Base-by-base conservation (phyloP, 2,113 vertebrate genomes). In the Proterorhinus semilunaris region DNA sequence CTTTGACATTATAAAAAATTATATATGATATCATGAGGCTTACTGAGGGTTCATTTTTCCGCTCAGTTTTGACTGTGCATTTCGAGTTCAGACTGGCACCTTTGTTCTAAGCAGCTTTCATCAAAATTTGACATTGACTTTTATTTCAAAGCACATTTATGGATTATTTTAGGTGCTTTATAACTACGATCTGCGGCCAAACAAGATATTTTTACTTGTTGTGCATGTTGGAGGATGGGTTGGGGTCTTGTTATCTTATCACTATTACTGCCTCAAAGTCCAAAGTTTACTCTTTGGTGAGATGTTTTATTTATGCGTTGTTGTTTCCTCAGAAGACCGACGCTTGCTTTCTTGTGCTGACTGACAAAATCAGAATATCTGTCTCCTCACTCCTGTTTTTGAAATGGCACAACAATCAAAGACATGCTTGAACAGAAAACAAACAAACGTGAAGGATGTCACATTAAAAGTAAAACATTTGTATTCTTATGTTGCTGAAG, bases 331-430 rank as follows among this genome's bases (percentile, higher is more conserved):
- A 49, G 45, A 65, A 12, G 16, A 13, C 43, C 2, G 11, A 43
- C 47, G 10, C 7, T 48, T n/a, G 10, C 8, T 48, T n/a, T 62
- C 52, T 77, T 49, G 45, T 66, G 51, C 74, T 72, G 69, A 76
- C 36, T 66, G 64, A 76, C 36, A 57, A 75, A 80, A 71, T 5
- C 17, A 21, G 5, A 42, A 6, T 48, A n/a, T 59, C 17, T 62
- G 9, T 72, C 68, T 74, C 50, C 63, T 62, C 21, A 46, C 51
- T n/a, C 62, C 62, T 43, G 11, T 68, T 15, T 69, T 17, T 74
- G 49, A 61, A 52, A 36, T 65, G 54, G 0, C 7, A 53, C 50
- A n/a, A 68, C 54, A 76, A 44, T 73, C 49, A 66, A 65, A 68
- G n/a, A 4, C 17, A n/a, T 62, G 17, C 43, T 45, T 42, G 36